Conservation (phyloP, 2,797 vertebrate species). For the Micropoecilia bifurca region DNA sequence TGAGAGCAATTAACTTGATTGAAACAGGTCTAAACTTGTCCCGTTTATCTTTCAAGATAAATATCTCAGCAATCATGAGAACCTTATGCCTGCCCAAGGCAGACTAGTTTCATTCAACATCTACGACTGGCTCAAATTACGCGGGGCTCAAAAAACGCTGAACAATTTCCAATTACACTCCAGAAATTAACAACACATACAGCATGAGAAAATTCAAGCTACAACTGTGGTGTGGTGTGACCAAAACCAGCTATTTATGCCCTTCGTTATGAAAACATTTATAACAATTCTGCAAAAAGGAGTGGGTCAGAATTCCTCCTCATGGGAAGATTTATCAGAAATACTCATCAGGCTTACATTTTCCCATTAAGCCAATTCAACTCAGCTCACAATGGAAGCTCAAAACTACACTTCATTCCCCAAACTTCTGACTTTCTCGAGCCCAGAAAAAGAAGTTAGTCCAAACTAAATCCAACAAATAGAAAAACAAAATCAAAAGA, state of each 20-base stretch:
- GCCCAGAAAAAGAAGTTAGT: conserved; percentile 1
- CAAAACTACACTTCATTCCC: conserved; percentile 11
- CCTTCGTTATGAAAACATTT: background rate
- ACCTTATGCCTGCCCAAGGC: background rate
- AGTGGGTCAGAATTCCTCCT: background rate
- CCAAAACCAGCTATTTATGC: background rate
- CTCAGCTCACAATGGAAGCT: background rate
- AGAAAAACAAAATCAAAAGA: conserved; percentile 18
- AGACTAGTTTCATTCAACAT: background rate
- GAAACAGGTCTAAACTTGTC: background rate
- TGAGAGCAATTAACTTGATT: background rate
- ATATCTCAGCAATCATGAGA: background rate
- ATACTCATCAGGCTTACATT: background rate
- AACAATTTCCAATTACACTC: background rate
- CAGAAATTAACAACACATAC: background rate
- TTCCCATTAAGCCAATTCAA: background rate
- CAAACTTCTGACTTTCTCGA: conserved; percentile 29
- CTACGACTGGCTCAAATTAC: background rate
- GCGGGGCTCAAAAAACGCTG: background rate
- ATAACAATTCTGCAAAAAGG: background rate
- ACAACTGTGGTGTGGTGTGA: background rate
- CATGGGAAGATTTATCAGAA: background rate
- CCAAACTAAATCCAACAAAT: conserved; percentile 46
- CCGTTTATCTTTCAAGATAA: background rate
- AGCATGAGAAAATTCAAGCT: background rate